These are phyloP conservation scores for Bombus superbus DNA, from an alignment of 1,140 invertebrate genomes.

Conservation along the genomic window DNA sequence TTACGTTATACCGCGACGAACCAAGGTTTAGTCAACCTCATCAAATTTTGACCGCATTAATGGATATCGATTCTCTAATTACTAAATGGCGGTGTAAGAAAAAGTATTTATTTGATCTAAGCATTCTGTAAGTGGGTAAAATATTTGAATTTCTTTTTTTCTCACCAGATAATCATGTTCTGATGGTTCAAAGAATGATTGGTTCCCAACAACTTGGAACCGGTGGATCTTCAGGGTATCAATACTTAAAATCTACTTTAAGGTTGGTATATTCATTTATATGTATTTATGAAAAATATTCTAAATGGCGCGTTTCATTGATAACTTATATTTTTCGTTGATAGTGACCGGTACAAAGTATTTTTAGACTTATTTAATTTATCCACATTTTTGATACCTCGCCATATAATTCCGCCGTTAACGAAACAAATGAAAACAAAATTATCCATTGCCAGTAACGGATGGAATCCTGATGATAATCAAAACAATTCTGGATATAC, in stretches of 20 bases:
- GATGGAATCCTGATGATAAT: constrained; percentile 68
- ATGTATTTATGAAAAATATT: not conserved
- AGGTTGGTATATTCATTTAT: constrained; percentile 85
- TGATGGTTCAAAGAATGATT: constrained; percentile 99
- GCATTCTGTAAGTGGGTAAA: not conserved
- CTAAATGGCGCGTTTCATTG: not conserved
- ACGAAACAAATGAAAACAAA: constrained; percentile 88
- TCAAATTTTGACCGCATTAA: constrained; percentile 95
- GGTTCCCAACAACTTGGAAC: constrained; percentile 98
- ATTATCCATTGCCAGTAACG: constrained; percentile 78
- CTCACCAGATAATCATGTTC: constrained; percentile 96
- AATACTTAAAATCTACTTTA: constrained; percentile 98
- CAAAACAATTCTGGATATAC: constrained; percentile 66
- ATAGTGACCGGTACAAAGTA: constrained; percentile 98
- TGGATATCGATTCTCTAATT: constrained; percentile 99
- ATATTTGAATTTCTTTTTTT: not conserved
- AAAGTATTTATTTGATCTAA: constrained; percentile 10
- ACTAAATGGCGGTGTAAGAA: constrained; percentile 99
- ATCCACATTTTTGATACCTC: constrained; percentile 97
- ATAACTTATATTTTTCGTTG: constrained; percentile 33
- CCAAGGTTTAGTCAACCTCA: constrained; percentile 98
- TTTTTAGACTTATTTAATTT: constrained; percentile 99
- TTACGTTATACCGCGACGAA: constrained; percentile 97
- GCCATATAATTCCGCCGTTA: constrained; percentile 94
- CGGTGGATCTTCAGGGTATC: constrained; percentile 98